phyloP scores from a whole-genome alignment of 2,888 invertebrate genomes.

The Stenotaenia linearis region DNA sequence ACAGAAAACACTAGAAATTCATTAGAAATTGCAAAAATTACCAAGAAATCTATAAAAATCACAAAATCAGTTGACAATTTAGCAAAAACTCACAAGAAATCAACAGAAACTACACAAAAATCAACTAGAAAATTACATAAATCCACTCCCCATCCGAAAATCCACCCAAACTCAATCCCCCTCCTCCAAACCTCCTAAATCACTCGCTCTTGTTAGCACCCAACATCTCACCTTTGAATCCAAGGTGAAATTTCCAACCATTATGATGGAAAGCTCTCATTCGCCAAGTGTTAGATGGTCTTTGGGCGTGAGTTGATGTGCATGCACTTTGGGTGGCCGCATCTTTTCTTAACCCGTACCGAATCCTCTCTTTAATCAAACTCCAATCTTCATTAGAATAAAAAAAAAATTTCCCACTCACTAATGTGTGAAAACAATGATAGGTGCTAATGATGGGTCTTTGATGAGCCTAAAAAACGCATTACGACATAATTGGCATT shows the following conservation, averaged over 20 bases:
- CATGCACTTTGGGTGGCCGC: constrained; percentile 4
- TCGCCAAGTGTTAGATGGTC: neutral
- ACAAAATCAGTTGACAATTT: no score
- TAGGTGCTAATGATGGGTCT: neutral
- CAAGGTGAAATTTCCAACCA: neutral
- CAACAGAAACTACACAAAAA: no score
- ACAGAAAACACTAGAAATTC: no score
- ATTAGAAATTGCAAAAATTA: no score
- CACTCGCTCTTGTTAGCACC: neutral
- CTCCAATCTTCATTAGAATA: neutral
- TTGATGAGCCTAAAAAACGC: neutral
- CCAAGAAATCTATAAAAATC: no score
- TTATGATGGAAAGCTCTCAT: neutral
- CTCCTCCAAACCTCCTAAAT: no score
- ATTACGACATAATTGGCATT: neutral
- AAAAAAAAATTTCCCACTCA: neutral
- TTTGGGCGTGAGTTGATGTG: neutral
- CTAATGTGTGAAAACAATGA: neutral
- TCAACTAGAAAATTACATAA: no score
- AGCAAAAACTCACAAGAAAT: no score
- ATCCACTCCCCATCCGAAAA: no score
- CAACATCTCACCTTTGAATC: neutral
- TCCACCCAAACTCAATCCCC: no score
- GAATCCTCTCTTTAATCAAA: neutral
- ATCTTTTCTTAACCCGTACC: neutral